These are phyloP conservation scores for Sigmodon hispidus DNA, from an alignment of 2,113 vertebrate genomes.

Conservation along the genomic window DNA sequence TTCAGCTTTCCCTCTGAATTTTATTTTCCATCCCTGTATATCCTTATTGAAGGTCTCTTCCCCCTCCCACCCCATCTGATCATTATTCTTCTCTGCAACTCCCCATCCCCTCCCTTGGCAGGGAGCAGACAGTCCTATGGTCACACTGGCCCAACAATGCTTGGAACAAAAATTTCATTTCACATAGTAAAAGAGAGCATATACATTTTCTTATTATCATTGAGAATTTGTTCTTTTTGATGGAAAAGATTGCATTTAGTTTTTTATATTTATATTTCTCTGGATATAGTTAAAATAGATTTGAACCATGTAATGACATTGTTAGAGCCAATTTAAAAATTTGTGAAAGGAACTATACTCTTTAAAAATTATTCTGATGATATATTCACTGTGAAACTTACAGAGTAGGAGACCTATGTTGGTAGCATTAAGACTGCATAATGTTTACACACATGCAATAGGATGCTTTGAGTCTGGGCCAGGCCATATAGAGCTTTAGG, in stretches of 20 bases:
- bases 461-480: neutral
- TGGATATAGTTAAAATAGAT: neutral
- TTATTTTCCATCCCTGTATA: no score
- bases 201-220: neutral
- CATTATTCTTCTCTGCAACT: no score
- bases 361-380: slow-evolving; percentile 9
- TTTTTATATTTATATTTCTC: neutral
- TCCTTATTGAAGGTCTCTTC: no score
- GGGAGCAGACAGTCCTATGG: no score
- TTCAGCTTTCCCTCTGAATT: no score
- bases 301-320: neutral
- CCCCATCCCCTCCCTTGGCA: no score
- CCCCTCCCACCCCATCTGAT: no score
- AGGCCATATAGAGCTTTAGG: neutral
- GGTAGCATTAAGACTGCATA: neutral
- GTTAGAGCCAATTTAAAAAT: slow-evolving; percentile 40
- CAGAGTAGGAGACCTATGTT: neutral
- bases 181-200: neutral
- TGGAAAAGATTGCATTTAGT: neutral
- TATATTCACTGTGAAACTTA: neutral
- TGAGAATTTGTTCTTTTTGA: slow-evolving; percentile 29
- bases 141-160: no score
- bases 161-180: slow-evolving; percentile 37
- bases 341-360: neutral
- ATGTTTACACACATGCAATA: neutral